phyloP scores from a whole-genome alignment of 2,797 vertebrate genomes.

The Platalea minor region DNA sequence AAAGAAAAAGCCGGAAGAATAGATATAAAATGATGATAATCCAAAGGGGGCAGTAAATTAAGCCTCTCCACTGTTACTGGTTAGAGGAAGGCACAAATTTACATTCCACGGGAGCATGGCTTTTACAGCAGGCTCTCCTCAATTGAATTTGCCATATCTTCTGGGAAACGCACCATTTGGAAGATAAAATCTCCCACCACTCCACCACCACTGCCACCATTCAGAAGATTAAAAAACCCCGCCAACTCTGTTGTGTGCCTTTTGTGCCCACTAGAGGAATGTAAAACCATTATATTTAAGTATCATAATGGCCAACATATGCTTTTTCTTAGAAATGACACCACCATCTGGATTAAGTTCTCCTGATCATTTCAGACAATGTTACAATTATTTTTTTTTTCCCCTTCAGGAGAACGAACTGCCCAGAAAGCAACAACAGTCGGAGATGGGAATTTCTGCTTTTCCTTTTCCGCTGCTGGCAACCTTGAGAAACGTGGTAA shows the following conservation, averaged over 20 bases:
- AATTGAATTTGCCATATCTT: constrained; percentile 64
- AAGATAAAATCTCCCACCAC: constrained; percentile 69
- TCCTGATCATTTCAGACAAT: constrained; percentile 78
- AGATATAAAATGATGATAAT: constrained; percentile 51
- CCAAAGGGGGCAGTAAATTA: constrained; percentile 63
- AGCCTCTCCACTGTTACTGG: constrained; percentile 49
- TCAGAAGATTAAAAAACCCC: constrained; percentile 70
- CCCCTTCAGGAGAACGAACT: constrained; percentile 7
- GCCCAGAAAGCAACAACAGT: constrained; percentile 56
- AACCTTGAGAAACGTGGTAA: neutral
- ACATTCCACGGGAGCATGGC: constrained; percentile 24
- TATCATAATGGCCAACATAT: constrained; percentile 84
- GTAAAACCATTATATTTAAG: constrained; percentile 84
- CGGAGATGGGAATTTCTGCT: constrained; percentile 25
- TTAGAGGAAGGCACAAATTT: constrained; percentile 61
- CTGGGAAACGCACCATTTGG: constrained; percentile 69
- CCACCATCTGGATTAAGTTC: constrained; percentile 82
- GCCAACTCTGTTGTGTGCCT: constrained; percentile 70
- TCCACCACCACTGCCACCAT: constrained; percentile 56
- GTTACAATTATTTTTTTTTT: constrained; percentile 63
- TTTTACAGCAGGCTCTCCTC: constrained; percentile 68
- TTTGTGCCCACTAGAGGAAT: constrained; percentile 78
- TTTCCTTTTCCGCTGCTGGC: neutral
- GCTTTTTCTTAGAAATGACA: constrained; percentile 82
- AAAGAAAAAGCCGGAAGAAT: constrained; percentile 49